A percentile compares a stretch with the other conserved stretches of the same genome.
Evolutionary conservation across 2,888 invertebrate species (phyloP).

Genomic region (Xestia rhomboidea): DNA sequence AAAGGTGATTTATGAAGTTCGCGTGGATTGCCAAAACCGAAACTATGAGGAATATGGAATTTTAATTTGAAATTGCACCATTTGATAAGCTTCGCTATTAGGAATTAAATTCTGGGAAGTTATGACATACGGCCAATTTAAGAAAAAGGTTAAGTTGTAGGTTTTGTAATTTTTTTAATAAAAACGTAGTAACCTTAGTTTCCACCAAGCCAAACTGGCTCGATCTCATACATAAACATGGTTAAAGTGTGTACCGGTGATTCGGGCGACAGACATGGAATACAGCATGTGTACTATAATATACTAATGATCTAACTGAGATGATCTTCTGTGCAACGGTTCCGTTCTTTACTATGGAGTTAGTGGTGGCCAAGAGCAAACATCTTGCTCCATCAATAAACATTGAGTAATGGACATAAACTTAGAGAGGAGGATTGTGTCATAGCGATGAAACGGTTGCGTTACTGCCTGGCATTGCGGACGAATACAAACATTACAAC

Average conservation of each 20-base stretch:
- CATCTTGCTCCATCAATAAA: constrained; percentile 23
- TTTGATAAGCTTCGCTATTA: too few species aligned
- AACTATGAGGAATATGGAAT: too few species aligned
- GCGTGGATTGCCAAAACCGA: too few species aligned
- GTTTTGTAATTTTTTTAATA: too few species aligned
- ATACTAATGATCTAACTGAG: not conserved
- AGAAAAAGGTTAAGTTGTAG: too few species aligned
- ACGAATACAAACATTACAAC: constrained; percentile 38
- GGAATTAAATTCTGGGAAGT: too few species aligned
- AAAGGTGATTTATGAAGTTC: too few species aligned
- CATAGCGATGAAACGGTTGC: constrained; percentile 37
- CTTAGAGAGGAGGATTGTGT: constrained; percentile 30
- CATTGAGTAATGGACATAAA: constrained; percentile 24
- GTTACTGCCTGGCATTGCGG: constrained; percentile 14
- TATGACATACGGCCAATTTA: too few species aligned
- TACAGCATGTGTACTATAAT: not conserved
- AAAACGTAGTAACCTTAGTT: too few species aligned
- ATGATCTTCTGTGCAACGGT: not conserved
- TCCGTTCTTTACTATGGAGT: not conserved
- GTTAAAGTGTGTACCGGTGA: not conserved
- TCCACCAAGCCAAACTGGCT: not conserved
- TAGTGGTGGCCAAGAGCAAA: constrained; percentile 15
- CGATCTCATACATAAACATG: not conserved
- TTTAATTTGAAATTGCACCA: too few species aligned
- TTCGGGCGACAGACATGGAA: not conserved